Base-by-base conservation (phyloP, 2,888 invertebrate species). In the Coecobrya sp. region DNA sequence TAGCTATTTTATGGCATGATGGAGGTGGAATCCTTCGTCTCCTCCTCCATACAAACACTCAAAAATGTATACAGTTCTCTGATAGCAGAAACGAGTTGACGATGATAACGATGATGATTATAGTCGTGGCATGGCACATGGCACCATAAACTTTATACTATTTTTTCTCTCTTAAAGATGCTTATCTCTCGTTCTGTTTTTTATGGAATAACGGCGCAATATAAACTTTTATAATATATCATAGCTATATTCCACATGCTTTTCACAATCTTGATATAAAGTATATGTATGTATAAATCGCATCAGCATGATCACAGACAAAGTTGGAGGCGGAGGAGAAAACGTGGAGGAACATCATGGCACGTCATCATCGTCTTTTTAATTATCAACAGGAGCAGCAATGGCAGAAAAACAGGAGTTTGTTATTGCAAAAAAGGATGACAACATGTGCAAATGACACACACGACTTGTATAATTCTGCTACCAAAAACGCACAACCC, bases 351-450 rank as follows among this genome's bases (percentile, higher is more conserved):
- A 30, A 42, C 81, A 55, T 65, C 70, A 86, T 55, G 73, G 86
- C 86, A 86, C 86, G 86, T 86, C 86, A 86, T 73, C 86, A 86
- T 86, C 86, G 49, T 86, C 86, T 86, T 86, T 86, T 86, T 86
- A 86, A 86, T 86, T 86, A 86, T 86, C 86, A 86, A n/a, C 73
- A 27, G 65, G 10, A 42, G 16, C 27, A 52, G n/a, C 55, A 59
- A 10, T 10, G 22, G 25, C 11, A 70, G 42, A 65, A 36, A 59
- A 55, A 59, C 59, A 59, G 42, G n/a, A 45, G 65, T 45, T 16
- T 68, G 36, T 84, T 59, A 82, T 82, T 82, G 55, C 84, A 42
- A 42, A 84, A 45, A 68, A 49, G 82, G 45, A 84, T 30, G 59
- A 68, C 68, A 62, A 22, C 85, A 85, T 85, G 85, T 85, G 85